Base-by-base conservation (phyloP, 2,888 invertebrate species). In the Metopia argyrocephala region DNA sequence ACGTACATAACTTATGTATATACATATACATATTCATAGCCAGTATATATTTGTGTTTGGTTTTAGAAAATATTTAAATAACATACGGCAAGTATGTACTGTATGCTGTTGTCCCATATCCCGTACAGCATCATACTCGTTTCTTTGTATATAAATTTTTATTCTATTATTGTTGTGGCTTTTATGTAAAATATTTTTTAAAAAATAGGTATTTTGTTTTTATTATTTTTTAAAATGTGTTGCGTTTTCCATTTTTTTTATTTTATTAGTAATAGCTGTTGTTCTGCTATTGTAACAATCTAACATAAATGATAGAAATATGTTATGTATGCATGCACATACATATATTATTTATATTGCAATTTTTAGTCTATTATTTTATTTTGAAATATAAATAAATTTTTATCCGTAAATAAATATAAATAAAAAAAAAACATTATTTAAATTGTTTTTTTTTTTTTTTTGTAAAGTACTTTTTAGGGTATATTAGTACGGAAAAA, bases 41-140 rank as follows among this genome's bases (percentile, higher is more conserved):
- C 2, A 9, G n/a, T 28, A 50, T n/a, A 38, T 25, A 50, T 31
- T 23, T 61, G 5, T 31, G 9, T 31, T n/a, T n/a, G n/a, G n/a
- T n/a, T n/a, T n/a, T n/a, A n/a, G n/a, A n/a, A n/a, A n/a, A n/a
- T n/a, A n/a, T n/a, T n/a, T n/a, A n/a, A n/a, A n/a, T n/a, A n/a
- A n/a, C 27, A 27, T 18, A 18, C 7, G 18, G 9, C 27, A 25
- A n/a, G 28, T 45, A 79, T 66, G 61, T 31, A 31, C 31, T 71
- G 66, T 66, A 62, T 76, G 76, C 50, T 66, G 68, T 71, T 79
- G 76, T 76, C 57, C 68, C 27, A 71, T 68, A 69, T 79, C 31
- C 31, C n/a, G 7, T 31, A 12, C 31, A 31, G 12, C 31, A 31
- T 12, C 3, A 31, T 31, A 31, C 31, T 12, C 31, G 31, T 31